Evolutionary conservation across 2,113 vertebrate genomes (phyloP), one percentile per base, ranked within the genome.

Genomic region (Progne subis): DNA sequence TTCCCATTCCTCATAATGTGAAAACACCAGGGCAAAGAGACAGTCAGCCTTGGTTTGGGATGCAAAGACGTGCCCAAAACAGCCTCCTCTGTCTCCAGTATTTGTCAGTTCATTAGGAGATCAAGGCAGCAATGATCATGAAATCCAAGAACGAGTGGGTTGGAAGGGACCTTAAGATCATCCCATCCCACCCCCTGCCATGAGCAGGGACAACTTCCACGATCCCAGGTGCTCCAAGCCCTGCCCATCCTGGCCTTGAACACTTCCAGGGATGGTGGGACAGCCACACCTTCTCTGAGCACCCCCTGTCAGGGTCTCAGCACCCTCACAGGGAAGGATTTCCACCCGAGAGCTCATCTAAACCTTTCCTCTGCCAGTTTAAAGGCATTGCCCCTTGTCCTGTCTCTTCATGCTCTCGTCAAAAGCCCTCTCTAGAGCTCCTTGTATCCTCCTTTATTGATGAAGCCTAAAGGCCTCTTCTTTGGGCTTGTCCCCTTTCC

Each of bases 161-260:
- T 69, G 18, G 18, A 49, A 56, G 25, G 18, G 41, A 32, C 3
- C 7, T 49, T 61, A 61, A 56, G 14, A 8, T 8, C 14, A 34
- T 56, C 18, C 17, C 21, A 13, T 26, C 1, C 34, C 20, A 34
- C 5, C 3, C 18, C 9, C 14, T 76, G 25, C 9, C 9, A 34
- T 17, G 14, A 20, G 29, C 41, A 69, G 17, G n/a, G 20, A 49
- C 70, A 69, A 8, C 2, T 83, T 2, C 12, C 63, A 28, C 15
- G 1, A 0, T 3, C 21, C 87, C 79, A 77, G 49, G 21, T 24
- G 34, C 12, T 90, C 34, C 14, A 56, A 63, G 15, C 18, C 25
- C 25, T 0, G 0, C 4, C 79, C 31, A 76, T 0, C 25, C 56
- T 19, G 34, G 34, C 25, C 47, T 63, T 76, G 63, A 11, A 5